Evolutionary conservation across 2,797 vertebrate species (phyloP).

Genomic region (Anguilla megastoma): DNA sequence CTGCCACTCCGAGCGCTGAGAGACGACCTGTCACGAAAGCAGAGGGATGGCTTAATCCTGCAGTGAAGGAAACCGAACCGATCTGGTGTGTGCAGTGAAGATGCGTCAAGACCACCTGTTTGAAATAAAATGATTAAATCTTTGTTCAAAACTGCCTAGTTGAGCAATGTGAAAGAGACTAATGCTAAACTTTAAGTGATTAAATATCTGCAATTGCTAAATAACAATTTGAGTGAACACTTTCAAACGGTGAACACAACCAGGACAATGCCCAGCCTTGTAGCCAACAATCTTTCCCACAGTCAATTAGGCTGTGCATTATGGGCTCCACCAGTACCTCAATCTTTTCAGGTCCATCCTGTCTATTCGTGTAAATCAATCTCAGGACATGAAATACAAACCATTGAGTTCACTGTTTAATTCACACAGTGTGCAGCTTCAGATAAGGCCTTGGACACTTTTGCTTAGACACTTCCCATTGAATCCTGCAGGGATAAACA

Average conservation of each 20-base stretch:
- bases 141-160: no score
- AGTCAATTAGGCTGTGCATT: background rate
- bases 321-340: background rate
- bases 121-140: background rate
- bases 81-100: background rate
- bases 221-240: background rate
- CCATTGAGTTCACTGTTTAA: background rate
- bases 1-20: conserved; percentile 23
- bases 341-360: conserved; percentile 5
- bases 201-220: background rate
- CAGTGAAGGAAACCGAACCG: background rate
- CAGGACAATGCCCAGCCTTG: background rate
- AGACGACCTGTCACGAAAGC: conserved; percentile 18
- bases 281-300: background rate
- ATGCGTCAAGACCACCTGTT: background rate
- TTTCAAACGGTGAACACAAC: background rate
- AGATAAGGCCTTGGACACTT: conserved; percentile 1
- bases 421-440: background rate
- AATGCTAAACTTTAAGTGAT: background rate
- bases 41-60: conserved; percentile 9
- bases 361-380: background rate
- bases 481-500: conserved; percentile 28
- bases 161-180: background rate
- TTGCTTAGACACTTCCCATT: conserved; percentile 38
- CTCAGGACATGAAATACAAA: background rate